Conservation (phyloP, 2,113 vertebrate genomes). For the Pogonocichla stellata region DNA sequence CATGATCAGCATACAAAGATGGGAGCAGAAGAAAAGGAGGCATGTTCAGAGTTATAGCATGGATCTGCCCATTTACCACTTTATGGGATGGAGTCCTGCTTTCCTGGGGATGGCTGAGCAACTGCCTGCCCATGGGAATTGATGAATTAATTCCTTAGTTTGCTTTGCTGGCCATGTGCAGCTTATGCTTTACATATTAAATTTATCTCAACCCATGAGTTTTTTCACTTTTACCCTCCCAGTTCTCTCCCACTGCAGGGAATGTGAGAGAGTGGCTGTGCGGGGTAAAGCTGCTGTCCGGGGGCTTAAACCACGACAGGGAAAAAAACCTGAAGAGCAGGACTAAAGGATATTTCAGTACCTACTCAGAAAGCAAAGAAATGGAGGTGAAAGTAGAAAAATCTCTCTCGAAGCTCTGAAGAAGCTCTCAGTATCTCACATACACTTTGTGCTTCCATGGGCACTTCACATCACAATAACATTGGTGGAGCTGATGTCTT, state of each 20-base stretch:
- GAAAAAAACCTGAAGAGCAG: not conserved
- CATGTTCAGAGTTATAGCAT: not conserved
- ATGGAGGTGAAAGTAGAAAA: not conserved
- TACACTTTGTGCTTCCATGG: not conserved
- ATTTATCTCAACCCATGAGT: not conserved
- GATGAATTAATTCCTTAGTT: not conserved
- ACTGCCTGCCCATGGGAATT: not conserved
- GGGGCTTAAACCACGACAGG: not conserved
- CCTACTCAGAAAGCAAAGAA: not conserved
- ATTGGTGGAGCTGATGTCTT: not conserved
- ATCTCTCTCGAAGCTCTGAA: not conserved
- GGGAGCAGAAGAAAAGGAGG: not conserved
- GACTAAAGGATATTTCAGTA: not conserved
- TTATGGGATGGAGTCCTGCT: not conserved
- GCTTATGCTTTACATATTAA: not conserved
- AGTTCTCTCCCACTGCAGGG: not conserved
- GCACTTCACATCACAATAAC: not conserved
- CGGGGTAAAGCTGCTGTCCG: not conserved
- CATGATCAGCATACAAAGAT: not conserved
- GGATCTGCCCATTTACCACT: not conserved
- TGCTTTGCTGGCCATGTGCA: not conserved
- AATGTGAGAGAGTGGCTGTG: not conserved
- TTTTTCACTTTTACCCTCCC: not conserved
- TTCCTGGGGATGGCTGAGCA: not conserved
- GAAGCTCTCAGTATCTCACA: not conserved